A percentile compares a stretch with the other conserved stretches of the same genome.
Conservation (phyloP, 2,113 vertebrate genomes). For the Lynx canadensis region DNA sequence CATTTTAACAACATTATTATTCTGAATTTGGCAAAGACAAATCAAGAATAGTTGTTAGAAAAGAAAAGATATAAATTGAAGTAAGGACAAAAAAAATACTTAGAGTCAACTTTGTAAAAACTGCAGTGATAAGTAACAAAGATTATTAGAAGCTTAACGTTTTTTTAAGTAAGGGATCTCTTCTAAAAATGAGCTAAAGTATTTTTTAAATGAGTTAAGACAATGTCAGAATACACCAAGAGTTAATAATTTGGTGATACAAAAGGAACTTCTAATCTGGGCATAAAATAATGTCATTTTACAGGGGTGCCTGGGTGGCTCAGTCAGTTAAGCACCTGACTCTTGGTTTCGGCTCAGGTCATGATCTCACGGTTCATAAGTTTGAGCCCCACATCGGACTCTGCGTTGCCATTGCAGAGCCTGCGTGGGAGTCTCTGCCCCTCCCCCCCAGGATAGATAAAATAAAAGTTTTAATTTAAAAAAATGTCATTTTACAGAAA, state of each 20-base stretch:
- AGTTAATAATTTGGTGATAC: slow-evolving; percentile 29
- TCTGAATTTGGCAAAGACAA: slow-evolving; percentile 10
- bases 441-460: too few species aligned
- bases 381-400: too few species aligned
- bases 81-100: slow-evolving; percentile 1
- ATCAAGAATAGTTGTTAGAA: slow-evolving; percentile 12
- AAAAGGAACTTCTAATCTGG: neutral
- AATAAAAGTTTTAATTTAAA: neutral
- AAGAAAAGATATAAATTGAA: neutral
- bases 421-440: too few species aligned
- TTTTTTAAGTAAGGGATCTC: slow-evolving; percentile 26
- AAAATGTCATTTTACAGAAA: slow-evolving; percentile 11
- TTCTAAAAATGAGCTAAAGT: neutral
- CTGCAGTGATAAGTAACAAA: neutral
- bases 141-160: slow-evolving; percentile 13
- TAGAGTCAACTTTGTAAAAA: slow-evolving; percentile 2
- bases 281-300: slow-evolving; percentile 13
- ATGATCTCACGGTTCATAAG: too few species aligned
- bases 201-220: neutral
- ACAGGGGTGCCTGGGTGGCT: neutral
- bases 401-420: too few species aligned
- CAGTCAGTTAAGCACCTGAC: too few species aligned
- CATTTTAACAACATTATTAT: slow-evolving; percentile 5
- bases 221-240: slow-evolving; percentile 7
- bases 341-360: too few species aligned